phyloP scores from a whole-genome alignment of 2,888 invertebrate species.

The Eurytoma californica region DNA sequence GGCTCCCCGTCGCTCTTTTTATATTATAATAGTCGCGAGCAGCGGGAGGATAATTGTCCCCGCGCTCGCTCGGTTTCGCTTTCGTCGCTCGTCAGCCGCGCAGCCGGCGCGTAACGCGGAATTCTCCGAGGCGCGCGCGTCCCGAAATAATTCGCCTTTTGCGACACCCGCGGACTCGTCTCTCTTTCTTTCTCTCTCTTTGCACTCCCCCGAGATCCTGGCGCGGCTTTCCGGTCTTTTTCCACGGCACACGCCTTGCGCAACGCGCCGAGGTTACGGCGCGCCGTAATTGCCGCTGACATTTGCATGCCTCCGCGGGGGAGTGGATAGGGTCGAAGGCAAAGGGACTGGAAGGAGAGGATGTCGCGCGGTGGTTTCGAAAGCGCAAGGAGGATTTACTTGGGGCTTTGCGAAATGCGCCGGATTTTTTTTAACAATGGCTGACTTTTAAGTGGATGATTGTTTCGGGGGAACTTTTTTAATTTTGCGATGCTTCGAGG shows the following conservation, averaged over 20 bases:
- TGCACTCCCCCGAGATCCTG: not conserved
- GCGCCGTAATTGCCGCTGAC: too few relatives aligned
- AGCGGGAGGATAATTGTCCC: slow-evolving; percentile 68
- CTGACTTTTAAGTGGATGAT: too few relatives aligned
- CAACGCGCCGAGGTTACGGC: too few relatives aligned
- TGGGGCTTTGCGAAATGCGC: too few relatives aligned
- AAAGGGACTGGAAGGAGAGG: too few relatives aligned
- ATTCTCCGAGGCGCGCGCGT: slow-evolving; percentile 4
- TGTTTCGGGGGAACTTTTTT: too few relatives aligned
- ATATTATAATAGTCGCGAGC: slow-evolving; percentile 47
- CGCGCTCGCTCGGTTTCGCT: slow-evolving; percentile 70
- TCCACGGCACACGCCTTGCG: not conserved
- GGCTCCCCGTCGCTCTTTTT: not conserved
- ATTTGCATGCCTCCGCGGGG: too few relatives aligned
- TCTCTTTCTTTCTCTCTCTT: not conserved
- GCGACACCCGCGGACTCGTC: slow-evolving; percentile 20
- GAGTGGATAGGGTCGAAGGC: too few relatives aligned
- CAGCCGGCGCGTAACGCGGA: slow-evolving; percentile 68
- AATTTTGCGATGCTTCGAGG: too few relatives aligned
- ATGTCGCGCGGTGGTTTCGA: not conserved
- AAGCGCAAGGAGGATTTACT: too few relatives aligned
- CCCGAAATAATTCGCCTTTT: slow-evolving; percentile 57
- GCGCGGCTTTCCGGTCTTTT: slow-evolving; percentile 38
- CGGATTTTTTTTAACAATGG: too few relatives aligned
- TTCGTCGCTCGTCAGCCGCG: slow-evolving; percentile 67